Evolutionary conservation across 2,888 invertebrate genomes (phyloP).

Genomic region (Pocota personata): DNA sequence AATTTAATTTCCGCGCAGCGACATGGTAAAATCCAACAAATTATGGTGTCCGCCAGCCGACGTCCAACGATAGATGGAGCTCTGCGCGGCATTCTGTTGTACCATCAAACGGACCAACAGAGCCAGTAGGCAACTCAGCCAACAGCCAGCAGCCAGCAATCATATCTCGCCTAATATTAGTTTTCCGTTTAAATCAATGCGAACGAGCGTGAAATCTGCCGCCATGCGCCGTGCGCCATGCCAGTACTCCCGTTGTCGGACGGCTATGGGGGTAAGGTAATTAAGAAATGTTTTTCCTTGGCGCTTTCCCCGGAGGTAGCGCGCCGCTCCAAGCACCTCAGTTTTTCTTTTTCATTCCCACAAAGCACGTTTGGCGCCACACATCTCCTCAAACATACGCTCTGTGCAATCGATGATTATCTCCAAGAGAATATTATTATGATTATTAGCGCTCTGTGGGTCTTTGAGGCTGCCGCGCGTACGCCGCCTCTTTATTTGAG

Average conservation of each 20-base stretch:
- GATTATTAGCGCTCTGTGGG: conserved; percentile 67
- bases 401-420: conserved; percentile 71
- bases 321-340: neutral
- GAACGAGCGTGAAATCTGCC: conserved; percentile 65
- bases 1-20: conserved; percentile 79
- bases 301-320: conserved; percentile 64
- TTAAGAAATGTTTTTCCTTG: conserved; percentile 60
- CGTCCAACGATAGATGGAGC: conserved; percentile 31
- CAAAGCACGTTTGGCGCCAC: conserved; percentile 63
- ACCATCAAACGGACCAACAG: conserved; percentile 29
- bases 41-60: conserved; percentile 56
- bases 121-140: conserved; percentile 44
- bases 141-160: conserved; percentile 54
- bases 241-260: neutral
- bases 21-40: conserved; percentile 66
- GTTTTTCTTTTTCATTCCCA: conserved; percentile 53
- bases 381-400: conserved; percentile 51
- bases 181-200: conserved; percentile 72
- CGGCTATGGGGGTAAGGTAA: conserved; percentile 54
- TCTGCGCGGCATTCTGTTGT: conserved; percentile 25
- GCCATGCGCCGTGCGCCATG: conserved; percentile 26
- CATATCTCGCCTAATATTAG: conserved; percentile 71
- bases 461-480: conserved; percentile 70
- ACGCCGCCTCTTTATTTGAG: conserved; percentile 67
- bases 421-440: conserved; percentile 69